These are phyloP conservation scores for Xestia rhomboidea DNA, from an alignment of 2,888 invertebrate species.

Conservation along the genomic window DNA sequence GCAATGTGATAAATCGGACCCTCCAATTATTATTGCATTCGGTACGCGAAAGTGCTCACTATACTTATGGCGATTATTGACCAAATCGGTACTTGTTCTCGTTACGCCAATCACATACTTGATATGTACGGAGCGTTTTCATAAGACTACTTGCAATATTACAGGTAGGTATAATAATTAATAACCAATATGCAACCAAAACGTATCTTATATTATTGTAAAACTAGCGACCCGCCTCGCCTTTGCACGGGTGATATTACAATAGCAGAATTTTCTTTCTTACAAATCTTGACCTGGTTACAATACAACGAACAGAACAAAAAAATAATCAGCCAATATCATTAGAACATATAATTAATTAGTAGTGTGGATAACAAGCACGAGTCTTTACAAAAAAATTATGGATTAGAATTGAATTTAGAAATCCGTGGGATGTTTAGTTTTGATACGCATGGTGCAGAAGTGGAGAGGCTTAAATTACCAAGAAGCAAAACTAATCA, in stretches of 20 bases:
- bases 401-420: too few relatives aligned
- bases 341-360: too few relatives aligned
- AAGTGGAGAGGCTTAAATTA: background rate
- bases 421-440: too few relatives aligned
- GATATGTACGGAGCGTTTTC: slow-evolving; percentile 42
- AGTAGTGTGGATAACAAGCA: too few relatives aligned
- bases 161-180: slow-evolving; percentile 21
- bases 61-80: slow-evolving; percentile 89
- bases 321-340: too few relatives aligned
- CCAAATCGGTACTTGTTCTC: slow-evolving; percentile 88
- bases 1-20: slow-evolving; percentile 89
- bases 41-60: slow-evolving; percentile 87
- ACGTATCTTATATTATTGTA: slow-evolving; percentile 7
- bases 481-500: background rate
- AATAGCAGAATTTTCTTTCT: too few relatives aligned
- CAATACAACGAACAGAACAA: too few relatives aligned
- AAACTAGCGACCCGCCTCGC: too few relatives aligned
- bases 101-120: slow-evolving; percentile 87
- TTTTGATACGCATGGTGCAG: background rate
- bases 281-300: too few relatives aligned
- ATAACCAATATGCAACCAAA: slow-evolving; percentile 5
- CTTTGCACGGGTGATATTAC: too few relatives aligned
- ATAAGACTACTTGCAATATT: slow-evolving; percentile 36
- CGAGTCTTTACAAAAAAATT: too few relatives aligned
- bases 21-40: slow-evolving; percentile 90